phyloP scores from a whole-genome alignment of 2,797 vertebrate genomes.

The Choloepus didactylus region DNA sequence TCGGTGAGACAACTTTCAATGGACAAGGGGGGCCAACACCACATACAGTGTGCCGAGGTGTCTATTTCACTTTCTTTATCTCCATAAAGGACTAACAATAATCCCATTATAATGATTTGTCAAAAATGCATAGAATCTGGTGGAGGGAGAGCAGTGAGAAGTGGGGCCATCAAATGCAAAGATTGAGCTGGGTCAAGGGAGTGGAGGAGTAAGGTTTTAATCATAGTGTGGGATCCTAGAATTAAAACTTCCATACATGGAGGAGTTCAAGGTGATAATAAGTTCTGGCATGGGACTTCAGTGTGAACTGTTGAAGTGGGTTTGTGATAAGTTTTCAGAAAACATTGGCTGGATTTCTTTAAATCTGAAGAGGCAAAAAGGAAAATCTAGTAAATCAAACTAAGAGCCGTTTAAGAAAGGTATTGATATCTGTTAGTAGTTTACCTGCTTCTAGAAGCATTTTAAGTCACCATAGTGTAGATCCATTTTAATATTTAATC shows the following conservation, averaged over 20 bases:
- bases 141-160: background rate
- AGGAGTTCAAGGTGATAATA: background rate
- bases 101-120: background rate
- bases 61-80: background rate
- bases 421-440: conserved; percentile 14
- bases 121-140: background rate
- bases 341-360: conserved; percentile 54
- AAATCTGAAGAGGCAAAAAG: background rate
- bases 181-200: background rate
- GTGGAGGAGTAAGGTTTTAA: background rate
- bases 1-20: background rate
- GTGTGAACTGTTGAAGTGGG: background rate
- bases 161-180: background rate
- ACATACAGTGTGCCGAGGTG: background rate
- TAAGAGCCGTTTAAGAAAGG: conserved; percentile 11
- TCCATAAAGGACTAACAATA: background rate
- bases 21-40: background rate
- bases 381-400: conserved; percentile 47
- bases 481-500: conserved; percentile 12
- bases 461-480: background rate
- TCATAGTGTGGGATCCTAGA: background rate
- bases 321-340: conserved; percentile 27
- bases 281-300: background rate
- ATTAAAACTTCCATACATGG: background rate
- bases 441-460: background rate